These are phyloP conservation scores for Mycalesis mineus DNA, from an alignment of 2,888 invertebrate genomes.

Conservation along the genomic window DNA sequence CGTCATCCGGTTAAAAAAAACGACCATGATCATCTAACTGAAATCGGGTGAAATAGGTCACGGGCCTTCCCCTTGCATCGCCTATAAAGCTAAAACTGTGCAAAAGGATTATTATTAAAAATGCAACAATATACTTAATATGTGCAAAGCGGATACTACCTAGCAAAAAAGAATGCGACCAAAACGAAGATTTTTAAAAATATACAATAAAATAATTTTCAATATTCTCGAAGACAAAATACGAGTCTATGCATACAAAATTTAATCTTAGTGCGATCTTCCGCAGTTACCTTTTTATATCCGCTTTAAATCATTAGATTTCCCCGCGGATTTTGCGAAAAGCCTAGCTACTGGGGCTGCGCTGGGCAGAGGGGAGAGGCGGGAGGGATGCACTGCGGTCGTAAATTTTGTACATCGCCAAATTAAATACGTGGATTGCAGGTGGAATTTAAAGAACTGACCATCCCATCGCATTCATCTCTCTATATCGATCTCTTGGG, in stretches of 20 bases:
- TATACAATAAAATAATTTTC: too few relatives aligned
- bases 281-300: conserved; percentile 30
- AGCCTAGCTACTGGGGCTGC: conserved; percentile 26
- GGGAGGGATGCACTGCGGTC: conserved; percentile 31
- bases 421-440: conserved; percentile 75
- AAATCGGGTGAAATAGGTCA: too few relatives aligned
- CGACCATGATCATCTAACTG: too few relatives aligned
- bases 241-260: conserved; percentile 23
- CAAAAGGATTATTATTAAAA: too few relatives aligned
- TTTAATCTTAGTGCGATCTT: conserved; percentile 28
- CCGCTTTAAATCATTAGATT: conserved; percentile 38
- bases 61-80: too few relatives aligned
- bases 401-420: conserved; percentile 52
- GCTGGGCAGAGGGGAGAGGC: too few relatives aligned
- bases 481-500: conserved; percentile 46
- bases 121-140: too few relatives aligned
- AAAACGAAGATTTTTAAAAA: too few relatives aligned
- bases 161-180: too few relatives aligned
- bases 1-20: too few relatives aligned
- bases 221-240: conserved; percentile 1
- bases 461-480: conserved; percentile 22
- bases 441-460: conserved; percentile 49
- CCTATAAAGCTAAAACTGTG: too few relatives aligned
- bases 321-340: conserved; percentile 33
- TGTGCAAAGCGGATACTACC: too few relatives aligned